These are phyloP conservation scores for Scelioninae gen. 1 DNA, from an alignment of 2,888 invertebrate genomes.

Conservation along the genomic window DNA sequence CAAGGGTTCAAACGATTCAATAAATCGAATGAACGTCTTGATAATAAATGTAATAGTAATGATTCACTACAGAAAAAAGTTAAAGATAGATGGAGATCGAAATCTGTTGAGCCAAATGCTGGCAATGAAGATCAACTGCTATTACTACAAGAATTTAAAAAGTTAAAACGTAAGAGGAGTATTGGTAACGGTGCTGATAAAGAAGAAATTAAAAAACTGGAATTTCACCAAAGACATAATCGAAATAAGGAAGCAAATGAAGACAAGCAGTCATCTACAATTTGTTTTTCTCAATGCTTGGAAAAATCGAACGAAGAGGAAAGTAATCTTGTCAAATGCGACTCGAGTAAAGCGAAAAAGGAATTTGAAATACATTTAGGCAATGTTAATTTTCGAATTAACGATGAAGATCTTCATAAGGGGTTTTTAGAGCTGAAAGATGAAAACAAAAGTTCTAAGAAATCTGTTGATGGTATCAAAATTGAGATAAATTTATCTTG, in stretches of 20 bases:
- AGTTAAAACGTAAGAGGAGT: constrained; percentile 71
- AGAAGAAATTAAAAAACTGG: constrained; percentile 38
- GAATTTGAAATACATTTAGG: constrained; percentile 80
- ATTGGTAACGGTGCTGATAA: constrained; percentile 67
- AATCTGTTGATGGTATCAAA: constrained; percentile 78
- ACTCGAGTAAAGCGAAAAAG: constrained; percentile 52
- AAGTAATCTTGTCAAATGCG: constrained; percentile 16
- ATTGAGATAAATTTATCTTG: constrained; percentile 82
- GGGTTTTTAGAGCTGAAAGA: constrained; percentile 63
- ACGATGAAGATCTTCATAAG: constrained; percentile 72
- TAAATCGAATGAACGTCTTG: neutral
- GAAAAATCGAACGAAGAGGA: constrained; percentile 23
- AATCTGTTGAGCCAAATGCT: constrained; percentile 67
- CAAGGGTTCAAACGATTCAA: constrained; percentile 39
- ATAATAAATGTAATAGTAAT: constrained; percentile 26
- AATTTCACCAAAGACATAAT: neutral
- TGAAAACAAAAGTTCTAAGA: constrained; percentile 64
- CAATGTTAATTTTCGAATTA: constrained; percentile 79
- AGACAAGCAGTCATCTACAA: constrained; percentile 2
- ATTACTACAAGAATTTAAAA: constrained; percentile 74
- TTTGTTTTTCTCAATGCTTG: constrained; percentile 9
- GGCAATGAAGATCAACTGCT: constrained; percentile 68
- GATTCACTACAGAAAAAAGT: constrained; percentile 20
- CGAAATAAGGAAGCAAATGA: constrained; percentile 11
- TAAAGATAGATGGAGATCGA: constrained; percentile 64